These are phyloP conservation scores for Apodemia duryi DNA, from an alignment of 2,888 invertebrate genomes.

Conservation along the genomic window DNA sequence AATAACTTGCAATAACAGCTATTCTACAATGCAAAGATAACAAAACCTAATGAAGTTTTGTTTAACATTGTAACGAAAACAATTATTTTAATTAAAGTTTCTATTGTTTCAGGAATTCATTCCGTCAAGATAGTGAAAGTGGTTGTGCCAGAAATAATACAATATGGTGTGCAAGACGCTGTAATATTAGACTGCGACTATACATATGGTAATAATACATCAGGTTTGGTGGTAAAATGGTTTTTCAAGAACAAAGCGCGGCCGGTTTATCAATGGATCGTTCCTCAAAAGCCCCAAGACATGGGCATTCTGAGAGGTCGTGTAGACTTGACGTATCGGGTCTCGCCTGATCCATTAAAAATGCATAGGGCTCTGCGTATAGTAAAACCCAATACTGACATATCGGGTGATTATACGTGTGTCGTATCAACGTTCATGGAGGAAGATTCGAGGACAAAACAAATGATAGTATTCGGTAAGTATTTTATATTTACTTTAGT, in stretches of 20 bases:
- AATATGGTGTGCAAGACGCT: conserved; percentile 80
- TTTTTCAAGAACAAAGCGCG: conserved; percentile 83
- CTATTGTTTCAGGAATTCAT: conserved; percentile 72
- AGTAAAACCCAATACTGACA: conserved; percentile 84
- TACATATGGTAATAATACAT: conserved; percentile 79
- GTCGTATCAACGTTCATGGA: conserved; percentile 84
- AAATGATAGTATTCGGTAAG: conserved; percentile 84
- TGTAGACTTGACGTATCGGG: conserved; percentile 82
- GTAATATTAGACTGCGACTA: conserved; percentile 88
- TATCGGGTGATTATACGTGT: conserved; percentile 87
- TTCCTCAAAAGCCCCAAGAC: conserved; percentile 82
- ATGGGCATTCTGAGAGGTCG: conserved; percentile 77
- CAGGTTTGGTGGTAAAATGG: conserved; percentile 88
- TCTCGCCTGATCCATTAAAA: conserved; percentile 82
- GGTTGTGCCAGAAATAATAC: conserved; percentile 81
- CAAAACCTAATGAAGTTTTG: neutral
- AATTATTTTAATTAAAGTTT: conserved; percentile 25
- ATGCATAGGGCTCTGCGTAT: conserved; percentile 87
- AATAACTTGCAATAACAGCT: no score
- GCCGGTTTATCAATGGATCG: conserved; percentile 89
- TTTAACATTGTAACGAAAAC: neutral
- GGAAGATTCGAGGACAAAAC: conserved; percentile 82
- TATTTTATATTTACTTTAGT: conserved; percentile 26
- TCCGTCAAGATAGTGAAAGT: conserved; percentile 81
- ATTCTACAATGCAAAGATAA: neutral